Evolutionary conservation across 2,797 vertebrate genomes (phyloP), one percentile per base, ranked within the genome.

Genomic region (Brachyrhaphis roseni): DNA sequence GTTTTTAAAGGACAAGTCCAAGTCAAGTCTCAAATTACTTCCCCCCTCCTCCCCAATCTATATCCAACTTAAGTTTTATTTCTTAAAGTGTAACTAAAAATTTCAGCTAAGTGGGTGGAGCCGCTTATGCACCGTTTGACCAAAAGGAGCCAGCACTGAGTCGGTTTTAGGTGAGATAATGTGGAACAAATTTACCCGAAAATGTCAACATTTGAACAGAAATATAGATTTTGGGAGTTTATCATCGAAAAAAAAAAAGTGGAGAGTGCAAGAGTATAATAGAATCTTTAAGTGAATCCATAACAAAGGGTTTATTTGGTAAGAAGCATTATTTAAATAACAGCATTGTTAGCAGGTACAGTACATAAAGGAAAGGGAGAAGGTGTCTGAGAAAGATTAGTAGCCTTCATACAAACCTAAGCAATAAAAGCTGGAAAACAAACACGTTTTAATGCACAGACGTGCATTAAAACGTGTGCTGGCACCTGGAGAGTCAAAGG

Each of bases 401-500:
- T 36, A 72, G 20, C 46, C 20, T 73, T 80, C 23, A 55, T 13
- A 73, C 41, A 20, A 55, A 74, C 28, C 43, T 51, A 74, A 46
- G 66, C 74, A 23, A 47, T 46, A 72, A n/a, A 59, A 57, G 23
- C 39, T 0, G 18, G 20, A 0, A 15, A 34, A 68, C n/a, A 34
- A 43, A 47, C 20, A 43, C 4, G 1, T 47, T 47, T 47, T 47
- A 1, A 43, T 7, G 73, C 72, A 46, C 12, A n/a, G 23, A 20
- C 46, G 59, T 78, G 64, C 36, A 79, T 84, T 77, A 59, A 80
- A 72, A 79, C 46, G 64, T 70, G 39, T 51, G 36, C 39, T 59
- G 66, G 83, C 89, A 88, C 80, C 88, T 89, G 91, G 81, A 88
- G 62, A 59, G 76, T 76, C 78, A 76, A 81, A 73, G 82, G 78